A percentile compares a stretch with the other conserved stretches of the same genome.
Conservation (phyloP, 2,113 vertebrate genomes). For the Heloderma charlesbogerti region DNA sequence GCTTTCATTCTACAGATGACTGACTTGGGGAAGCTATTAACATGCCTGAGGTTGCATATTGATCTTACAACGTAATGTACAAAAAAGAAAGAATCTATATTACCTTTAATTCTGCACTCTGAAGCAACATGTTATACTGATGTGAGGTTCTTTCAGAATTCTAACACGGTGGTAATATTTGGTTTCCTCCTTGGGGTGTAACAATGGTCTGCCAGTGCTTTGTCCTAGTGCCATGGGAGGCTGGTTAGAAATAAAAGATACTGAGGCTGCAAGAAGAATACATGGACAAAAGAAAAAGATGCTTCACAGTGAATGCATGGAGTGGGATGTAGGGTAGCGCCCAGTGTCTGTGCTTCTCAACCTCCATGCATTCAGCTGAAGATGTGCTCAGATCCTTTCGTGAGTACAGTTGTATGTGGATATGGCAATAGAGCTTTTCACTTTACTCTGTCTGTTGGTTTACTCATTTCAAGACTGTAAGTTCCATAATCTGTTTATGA, state of each 20-base stretch:
- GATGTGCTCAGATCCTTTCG: too few species aligned
- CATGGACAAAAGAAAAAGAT: too few species aligned
- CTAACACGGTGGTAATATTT: neutral
- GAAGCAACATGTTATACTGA: neutral
- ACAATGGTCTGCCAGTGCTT: neutral
- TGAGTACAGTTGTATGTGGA: too few species aligned
- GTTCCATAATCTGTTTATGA: neutral
- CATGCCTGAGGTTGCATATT: slow-evolving; percentile 11
- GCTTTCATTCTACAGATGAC: slow-evolving; percentile 7
- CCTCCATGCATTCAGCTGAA: too few species aligned
- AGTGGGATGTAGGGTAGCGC: too few species aligned
- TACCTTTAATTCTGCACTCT: neutral
- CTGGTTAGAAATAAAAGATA: neutral
- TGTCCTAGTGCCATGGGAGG: neutral
- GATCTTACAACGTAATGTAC: neutral
- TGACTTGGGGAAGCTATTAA: neutral
- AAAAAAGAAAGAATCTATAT: neutral
- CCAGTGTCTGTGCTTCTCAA: too few species aligned
- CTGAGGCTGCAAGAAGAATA: neutral
- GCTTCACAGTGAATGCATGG: too few species aligned
- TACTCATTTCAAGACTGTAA: neutral
- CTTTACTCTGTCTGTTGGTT: neutral
- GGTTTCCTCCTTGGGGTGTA: neutral
- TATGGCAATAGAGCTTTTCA: neutral
- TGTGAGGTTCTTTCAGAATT: neutral